Conservation (phyloP, 2,113 vertebrate genomes). For the Dinomys branickii region DNA sequence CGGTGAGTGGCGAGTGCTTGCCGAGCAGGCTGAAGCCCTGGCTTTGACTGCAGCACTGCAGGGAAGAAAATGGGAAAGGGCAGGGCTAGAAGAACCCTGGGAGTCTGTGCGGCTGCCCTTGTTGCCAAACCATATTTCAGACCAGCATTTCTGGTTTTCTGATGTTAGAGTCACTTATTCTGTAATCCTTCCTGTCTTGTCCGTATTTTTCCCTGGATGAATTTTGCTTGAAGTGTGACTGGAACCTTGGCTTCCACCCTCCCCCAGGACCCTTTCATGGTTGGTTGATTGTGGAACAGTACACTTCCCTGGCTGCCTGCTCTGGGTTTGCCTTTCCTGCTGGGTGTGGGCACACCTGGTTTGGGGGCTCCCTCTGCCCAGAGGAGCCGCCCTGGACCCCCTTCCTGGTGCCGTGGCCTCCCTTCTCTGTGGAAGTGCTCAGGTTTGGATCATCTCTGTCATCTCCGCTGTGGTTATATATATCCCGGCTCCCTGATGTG, state of each 20-base stretch:
- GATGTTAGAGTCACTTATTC: not conserved
- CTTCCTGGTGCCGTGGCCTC: not conserved
- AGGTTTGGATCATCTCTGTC: not conserved
- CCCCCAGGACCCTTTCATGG: not conserved
- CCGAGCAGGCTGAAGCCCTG: not conserved
- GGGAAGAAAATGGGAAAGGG: not conserved
- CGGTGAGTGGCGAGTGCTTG: not conserved
- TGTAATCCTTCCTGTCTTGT: not conserved
- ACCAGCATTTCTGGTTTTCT: constrained; percentile 10
- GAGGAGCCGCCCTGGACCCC: no score
- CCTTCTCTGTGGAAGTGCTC: not conserved
- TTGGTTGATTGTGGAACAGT: not conserved
- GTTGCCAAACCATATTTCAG: not conserved
- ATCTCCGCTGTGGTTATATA: not conserved
- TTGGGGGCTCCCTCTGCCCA: not conserved
- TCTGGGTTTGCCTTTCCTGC: not conserved
- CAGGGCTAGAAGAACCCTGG: not conserved
- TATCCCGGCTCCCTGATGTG: not conserved
- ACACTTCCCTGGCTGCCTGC: not conserved
- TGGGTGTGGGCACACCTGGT: no score
- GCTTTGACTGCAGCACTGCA: not conserved
- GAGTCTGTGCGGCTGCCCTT: not conserved
- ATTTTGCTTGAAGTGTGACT: not conserved
- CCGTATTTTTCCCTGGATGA: not conserved
- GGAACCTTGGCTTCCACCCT: not conserved